A percentile compares a stretch with the other conserved stretches of the same genome.
Evolutionary conservation across 2,888 invertebrate genomes (phyloP).

Genomic region (Parnassius glacialis): DNA sequence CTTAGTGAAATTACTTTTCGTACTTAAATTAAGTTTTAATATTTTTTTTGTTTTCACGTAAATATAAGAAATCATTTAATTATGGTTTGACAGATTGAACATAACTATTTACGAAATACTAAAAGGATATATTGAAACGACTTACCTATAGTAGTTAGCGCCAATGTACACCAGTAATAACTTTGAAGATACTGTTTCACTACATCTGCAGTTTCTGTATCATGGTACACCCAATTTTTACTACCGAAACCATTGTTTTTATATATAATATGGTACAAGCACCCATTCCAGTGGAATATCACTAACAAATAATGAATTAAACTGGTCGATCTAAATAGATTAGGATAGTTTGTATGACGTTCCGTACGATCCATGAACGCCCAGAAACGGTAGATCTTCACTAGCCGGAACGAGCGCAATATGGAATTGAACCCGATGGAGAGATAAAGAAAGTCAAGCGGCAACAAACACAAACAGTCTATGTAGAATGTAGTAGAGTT

Average conservation of each 20-base stretch:
- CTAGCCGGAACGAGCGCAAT: slow-evolving; percentile 95
- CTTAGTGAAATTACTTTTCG: no score
- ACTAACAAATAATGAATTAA: slow-evolving; percentile 97
- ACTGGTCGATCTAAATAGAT: slow-evolving; percentile 95
- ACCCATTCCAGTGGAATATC: slow-evolving; percentile 99
- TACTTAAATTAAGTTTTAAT: no score
- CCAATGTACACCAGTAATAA: slow-evolving; percentile 98
- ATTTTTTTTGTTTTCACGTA: no score
- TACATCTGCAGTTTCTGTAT: slow-evolving; percentile 92
- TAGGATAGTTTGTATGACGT: slow-evolving; percentile 99
- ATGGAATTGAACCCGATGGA: slow-evolving; percentile 98
- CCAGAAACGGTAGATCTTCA: slow-evolving; percentile 99
- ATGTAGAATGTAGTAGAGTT: slow-evolving; percentile 98
- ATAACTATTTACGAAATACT: no score
- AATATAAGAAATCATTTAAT: no score
- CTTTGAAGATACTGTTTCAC: slow-evolving; percentile 98
- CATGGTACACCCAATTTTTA: slow-evolving; percentile 95
- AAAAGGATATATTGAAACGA: slow-evolving; percentile 27
- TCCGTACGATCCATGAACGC: slow-evolving; percentile 99
- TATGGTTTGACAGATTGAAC: no score
- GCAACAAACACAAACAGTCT: slow-evolving; percentile 98
- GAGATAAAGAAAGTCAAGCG: slow-evolving; percentile 98
- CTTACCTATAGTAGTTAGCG: slow-evolving; percentile 95
- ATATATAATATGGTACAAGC: slow-evolving; percentile 97
- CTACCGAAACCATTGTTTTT: slow-evolving; percentile 97